Evolutionary conservation across 2,797 vertebrate genomes (phyloP).

Genomic region (Tragelaphus eurycerus): DNA sequence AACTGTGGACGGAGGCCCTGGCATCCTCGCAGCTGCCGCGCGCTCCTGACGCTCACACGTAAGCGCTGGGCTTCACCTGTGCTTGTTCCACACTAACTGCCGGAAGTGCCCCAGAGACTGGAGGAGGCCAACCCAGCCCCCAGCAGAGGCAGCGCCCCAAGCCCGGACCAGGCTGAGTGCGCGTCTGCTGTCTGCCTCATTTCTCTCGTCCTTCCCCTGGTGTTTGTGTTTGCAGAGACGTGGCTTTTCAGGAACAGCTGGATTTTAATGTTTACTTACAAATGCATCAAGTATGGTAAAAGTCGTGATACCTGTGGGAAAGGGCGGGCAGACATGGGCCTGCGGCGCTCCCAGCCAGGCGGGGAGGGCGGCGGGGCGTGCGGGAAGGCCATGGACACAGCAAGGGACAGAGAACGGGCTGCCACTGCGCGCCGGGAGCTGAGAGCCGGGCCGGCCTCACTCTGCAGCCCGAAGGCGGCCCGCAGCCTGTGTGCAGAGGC

Average conservation of each 20-base stretch:
- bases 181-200: rapidly evolving
- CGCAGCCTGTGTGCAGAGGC: not conserved
- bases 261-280: not conserved
- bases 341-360: rapidly evolving
- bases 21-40: not conserved
- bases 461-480: rapidly evolving
- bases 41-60: not conserved
- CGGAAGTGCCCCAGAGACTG: not conserved
- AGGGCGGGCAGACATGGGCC: not conserved
- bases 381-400: not conserved
- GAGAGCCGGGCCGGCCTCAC: not conserved
- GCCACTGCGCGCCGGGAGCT: rapidly evolving
- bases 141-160: not conserved
- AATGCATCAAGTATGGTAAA: not conserved
- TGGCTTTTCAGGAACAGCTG: not conserved
- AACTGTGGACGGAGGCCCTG: rapidly evolving
- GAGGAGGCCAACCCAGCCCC: not conserved
- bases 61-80: not conserved
- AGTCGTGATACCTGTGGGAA: not conserved
- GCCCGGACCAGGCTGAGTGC: not conserved
- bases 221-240: not conserved
- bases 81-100: not conserved
- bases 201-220: not conserved
- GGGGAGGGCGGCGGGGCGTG: rapidly evolving
- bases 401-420: not conserved